Percentiles rank a stretch among this genome's conserved stretches.
Evolutionary conservation across 1,140 invertebrate species (phyloP).

Genomic region (Atopsyche davidsoni): DNA sequence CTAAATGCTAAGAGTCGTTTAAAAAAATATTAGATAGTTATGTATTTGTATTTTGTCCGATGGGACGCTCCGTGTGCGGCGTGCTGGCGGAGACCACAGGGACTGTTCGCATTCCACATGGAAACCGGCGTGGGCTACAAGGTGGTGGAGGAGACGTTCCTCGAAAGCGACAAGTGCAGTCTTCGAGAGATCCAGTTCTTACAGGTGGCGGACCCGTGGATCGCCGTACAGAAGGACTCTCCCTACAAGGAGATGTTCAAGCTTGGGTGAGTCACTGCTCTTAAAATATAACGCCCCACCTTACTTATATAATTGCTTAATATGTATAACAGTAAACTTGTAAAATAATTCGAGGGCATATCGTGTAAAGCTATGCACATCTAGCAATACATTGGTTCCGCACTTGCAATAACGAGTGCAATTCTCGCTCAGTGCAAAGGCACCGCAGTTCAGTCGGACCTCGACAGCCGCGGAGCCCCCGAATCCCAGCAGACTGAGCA

Average conservation of each 20-base stretch:
- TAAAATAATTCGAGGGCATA: neutral
- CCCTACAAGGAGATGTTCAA: slow-evolving; percentile 56
- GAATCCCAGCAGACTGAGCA: too few relatives aligned
- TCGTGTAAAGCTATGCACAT: neutral
- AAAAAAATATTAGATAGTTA: too few relatives aligned
- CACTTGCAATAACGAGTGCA: too few relatives aligned
- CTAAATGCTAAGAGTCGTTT: too few relatives aligned
- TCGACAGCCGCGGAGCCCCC: too few relatives aligned
- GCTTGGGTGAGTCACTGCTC: slow-evolving; percentile 43
- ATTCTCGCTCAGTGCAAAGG: too few relatives aligned
- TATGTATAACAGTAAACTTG: neutral
- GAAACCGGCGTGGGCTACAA: slow-evolving; percentile 52
- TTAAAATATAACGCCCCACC: neutral
- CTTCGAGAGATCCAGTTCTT: slow-evolving; percentile 55
- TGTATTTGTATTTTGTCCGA: too few relatives aligned
- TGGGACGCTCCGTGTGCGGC: too few relatives aligned
- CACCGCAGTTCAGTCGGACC: too few relatives aligned
- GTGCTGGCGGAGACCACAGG: too few relatives aligned
- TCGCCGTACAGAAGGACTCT: slow-evolving; percentile 50
- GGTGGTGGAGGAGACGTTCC: slow-evolving; percentile 53
- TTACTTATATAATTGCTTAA: neutral
- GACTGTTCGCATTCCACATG: slow-evolving; percentile 57
- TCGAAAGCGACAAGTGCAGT: slow-evolving; percentile 60
- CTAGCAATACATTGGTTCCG: too few relatives aligned
- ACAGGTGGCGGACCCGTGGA: slow-evolving; percentile 48